Base-by-base conservation (phyloP, 2,113 vertebrate genomes). In the Thermophis baileyi region DNA sequence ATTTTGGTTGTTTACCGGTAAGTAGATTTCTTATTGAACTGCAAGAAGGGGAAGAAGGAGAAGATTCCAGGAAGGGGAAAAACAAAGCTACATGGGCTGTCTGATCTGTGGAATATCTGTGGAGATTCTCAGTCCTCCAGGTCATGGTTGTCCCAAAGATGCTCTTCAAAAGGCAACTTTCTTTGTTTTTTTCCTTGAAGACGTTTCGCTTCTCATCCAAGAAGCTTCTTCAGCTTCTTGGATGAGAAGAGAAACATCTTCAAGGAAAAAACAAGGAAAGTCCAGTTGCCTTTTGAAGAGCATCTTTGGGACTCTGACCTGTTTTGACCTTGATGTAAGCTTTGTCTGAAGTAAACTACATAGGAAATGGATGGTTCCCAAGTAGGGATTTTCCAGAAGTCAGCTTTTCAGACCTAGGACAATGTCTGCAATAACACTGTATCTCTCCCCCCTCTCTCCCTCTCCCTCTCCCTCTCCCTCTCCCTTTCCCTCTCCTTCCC, bases 401-500 rank as follows among this genome's bases (percentile, higher is more conserved):
- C 63, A 69, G 30, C 11, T n/a, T 69, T 69, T 69, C 12, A 69
- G 30, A n/a, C 30, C 11, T 4, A n/a, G 63, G 63, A n/a, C 12
- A 69, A n/a, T 69, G 30, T n/a, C 22, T 60, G 57, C 25, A 27
- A 10, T 60, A 57, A 57, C 55, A 2, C 16, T 53, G 1, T 57
- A 7, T 60, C 7, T 27, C 24, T 60, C 11, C 16, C 20, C 53
- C 14, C 51, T 16, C 51, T 4, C 14, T 53, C 53, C 4, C 18
- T 20, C 53, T 53, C 51, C 1, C 4, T 1, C 53, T 1, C 16
- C 1, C 16, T 1, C 51, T 18, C 51, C 3, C 1, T 6, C 18
- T 47, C 18, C 0, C 53, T 53, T 18, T 53, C 53, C 47, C 47
- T 47, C 53, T 18, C 53, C 5, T 4, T 54, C 53, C 22, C 53